These are phyloP conservation scores for Tenthredo mesomela DNA, from an alignment of 2,888 invertebrate species.

Conservation along the genomic window DNA sequence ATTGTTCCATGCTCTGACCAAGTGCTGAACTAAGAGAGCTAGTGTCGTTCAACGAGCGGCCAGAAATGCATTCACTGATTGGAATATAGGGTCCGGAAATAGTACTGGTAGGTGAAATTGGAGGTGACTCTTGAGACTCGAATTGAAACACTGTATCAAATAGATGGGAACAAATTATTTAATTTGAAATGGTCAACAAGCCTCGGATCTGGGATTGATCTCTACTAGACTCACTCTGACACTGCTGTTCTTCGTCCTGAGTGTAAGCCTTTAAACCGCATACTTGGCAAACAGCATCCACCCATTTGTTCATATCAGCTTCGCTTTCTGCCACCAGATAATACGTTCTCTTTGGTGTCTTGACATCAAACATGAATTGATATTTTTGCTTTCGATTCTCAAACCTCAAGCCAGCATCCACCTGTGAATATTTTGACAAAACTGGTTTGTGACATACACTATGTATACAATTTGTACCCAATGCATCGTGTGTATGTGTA, in stretches of 20 bases:
- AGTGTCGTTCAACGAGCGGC: slow-evolving; percentile 80
- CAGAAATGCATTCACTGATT: slow-evolving; percentile 95
- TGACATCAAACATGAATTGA: slow-evolving; percentile 93
- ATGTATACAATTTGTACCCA: neutral
- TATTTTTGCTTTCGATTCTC: slow-evolving; percentile 90
- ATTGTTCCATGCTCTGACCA: slow-evolving; percentile 70
- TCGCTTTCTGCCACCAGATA: slow-evolving; percentile 96
- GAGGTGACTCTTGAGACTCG: slow-evolving; percentile 80
- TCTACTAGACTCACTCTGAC: slow-evolving; percentile 72
- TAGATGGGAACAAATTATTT: neutral
- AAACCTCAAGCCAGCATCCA: slow-evolving; percentile 92
- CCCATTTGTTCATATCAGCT: slow-evolving; percentile 97
- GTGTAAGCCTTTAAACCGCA: slow-evolving; percentile 90
- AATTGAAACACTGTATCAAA: slow-evolving; percentile 71
- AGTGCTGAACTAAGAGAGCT: slow-evolving; percentile 71
- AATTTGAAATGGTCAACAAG: neutral
- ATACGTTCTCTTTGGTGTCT: slow-evolving; percentile 93
- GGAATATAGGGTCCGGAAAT: slow-evolving; percentile 93
- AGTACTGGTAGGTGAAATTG: slow-evolving; percentile 82
- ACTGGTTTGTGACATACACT: neutral
- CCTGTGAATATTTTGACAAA: slow-evolving; percentile 78
- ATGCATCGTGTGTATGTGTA: neutral
- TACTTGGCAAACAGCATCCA: slow-evolving; percentile 94
- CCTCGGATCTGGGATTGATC: neutral
- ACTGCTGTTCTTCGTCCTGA: slow-evolving; percentile 79